Conservation (phyloP, 2,113 vertebrate genomes). For the Pomatostomus ruficeps region DNA sequence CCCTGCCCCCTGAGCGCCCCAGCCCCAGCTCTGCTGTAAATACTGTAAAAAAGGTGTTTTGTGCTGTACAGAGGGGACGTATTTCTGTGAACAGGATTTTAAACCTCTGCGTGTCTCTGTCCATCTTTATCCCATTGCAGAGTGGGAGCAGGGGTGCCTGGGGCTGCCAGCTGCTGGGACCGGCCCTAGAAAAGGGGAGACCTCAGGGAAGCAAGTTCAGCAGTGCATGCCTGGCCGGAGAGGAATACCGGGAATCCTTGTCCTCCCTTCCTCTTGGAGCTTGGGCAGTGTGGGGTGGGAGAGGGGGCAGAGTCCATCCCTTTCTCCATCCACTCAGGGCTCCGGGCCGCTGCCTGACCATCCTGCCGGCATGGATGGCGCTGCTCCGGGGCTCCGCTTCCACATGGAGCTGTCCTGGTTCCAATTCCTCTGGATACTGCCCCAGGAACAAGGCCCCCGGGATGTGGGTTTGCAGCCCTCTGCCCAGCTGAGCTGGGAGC, state of each 20-base stretch:
- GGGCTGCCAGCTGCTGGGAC: not conserved
- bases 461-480: not conserved
- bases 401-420: not conserved
- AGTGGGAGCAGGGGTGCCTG: not conserved
- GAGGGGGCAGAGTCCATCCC: not conserved
- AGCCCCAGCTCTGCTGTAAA: not conserved
- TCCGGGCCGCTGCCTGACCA: accelerated
- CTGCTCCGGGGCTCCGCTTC: not conserved
- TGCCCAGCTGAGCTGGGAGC: not conserved
- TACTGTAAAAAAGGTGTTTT: not conserved
- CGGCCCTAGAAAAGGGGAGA: not conserved
- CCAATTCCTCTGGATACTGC: not conserved
- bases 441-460: not conserved
- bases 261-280: not conserved
- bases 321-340: not conserved
- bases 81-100: not conserved
- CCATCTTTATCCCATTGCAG: not conserved
- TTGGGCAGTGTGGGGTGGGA: not conserved
- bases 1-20: not conserved
- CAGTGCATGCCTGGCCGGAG: not conserved
- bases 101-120: not conserved
- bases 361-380: not conserved
- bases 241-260: not conserved
- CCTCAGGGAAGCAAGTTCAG: not conserved
- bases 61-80: not conserved